Base-by-base conservation (phyloP, 2,113 vertebrate genomes). In the Atlantisia rogersi region DNA sequence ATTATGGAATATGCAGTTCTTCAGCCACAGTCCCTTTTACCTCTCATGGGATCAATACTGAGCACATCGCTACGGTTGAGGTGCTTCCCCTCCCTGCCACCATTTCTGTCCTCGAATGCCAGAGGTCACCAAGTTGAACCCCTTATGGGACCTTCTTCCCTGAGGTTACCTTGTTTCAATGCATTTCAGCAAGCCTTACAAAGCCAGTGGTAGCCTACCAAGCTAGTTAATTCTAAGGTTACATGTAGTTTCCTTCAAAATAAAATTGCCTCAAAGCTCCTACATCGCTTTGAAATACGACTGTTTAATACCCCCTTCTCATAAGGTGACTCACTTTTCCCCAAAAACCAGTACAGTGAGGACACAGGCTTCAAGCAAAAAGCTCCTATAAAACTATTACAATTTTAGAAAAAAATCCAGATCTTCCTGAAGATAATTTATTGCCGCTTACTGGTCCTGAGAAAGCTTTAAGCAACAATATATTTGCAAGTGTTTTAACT, bases 371-470 rank as follows among this genome's bases (percentile, higher is more conserved):
- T 46, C 71, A 86, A 82, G 93, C 84, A 83, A 87, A 91, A 96
- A 97, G 96, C 96, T 93, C 89, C 96, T 82, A 88, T 46, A 88
- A 87, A 79, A 55, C 69, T 56, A 60, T 39, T 37, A 48, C 37
- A 52, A 92, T n/a, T 85, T 93, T 90, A 94, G 96, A 92, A 95
- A 87, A 94, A 86, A 68, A 58, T 69, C 81, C 84, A 44, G 81
- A 90, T 79, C 94, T 94, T 96, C 89, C 84, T 93, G 86, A 88
- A 88, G 88, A 31, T 65, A 93, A 62, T 77, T 81, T 94, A 96
- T 96, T 94, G 92, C 97, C 40, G 86, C 95, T 90, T 70, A 86
- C 53, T 88, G 86, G 91, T 97, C 95, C 97, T 93, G 95, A 97
- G 97, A 93, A 94, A 73, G 84, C 90, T 85, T 91, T 67, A 90